Conservation (phyloP, 1,140 invertebrate species). For the Cotesia vestalis region DNA sequence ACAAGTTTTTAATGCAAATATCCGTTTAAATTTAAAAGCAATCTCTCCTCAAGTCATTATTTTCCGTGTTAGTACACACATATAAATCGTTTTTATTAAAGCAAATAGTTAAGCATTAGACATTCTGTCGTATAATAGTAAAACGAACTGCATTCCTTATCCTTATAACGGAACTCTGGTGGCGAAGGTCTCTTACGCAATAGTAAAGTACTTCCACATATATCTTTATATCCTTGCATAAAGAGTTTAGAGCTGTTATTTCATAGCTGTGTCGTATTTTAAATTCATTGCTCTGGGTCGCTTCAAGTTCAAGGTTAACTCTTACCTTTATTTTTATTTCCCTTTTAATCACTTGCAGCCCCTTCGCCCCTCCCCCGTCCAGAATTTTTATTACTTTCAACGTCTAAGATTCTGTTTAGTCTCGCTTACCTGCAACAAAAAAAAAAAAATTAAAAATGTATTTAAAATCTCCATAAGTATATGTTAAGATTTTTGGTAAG, state of each 20-base stretch:
- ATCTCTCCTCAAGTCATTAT: too few species aligned
- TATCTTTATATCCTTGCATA: constrained; percentile 2
- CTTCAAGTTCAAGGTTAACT: constrained; percentile 17
- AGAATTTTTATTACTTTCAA: not conserved
- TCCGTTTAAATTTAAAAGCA: too few species aligned
- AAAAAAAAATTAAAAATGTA: too few species aligned
- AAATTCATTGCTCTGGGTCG: constrained; percentile 17
- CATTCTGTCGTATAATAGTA: too few species aligned
- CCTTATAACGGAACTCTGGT: not conserved
- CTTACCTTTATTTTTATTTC: not conserved
- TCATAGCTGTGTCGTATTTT: constrained; percentile 2
- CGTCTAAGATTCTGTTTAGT: not conserved
- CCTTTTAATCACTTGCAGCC: not conserved
- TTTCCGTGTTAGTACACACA: too few species aligned
- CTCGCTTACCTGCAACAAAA: too few species aligned
- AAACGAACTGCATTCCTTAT: too few species aligned
- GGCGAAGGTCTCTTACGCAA: constrained; percentile 6
- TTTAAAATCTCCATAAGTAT: not conserved
- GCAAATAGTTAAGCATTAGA: too few species aligned
- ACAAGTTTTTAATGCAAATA: too few species aligned
- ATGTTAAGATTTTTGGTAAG: not conserved
- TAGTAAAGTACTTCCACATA: not conserved
- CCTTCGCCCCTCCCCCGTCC: not conserved
- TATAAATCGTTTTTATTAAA: too few species aligned
- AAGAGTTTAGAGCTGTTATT: not conserved